Conservation (phyloP, 2,113 vertebrate species). For the Ciconia stormi region DNA sequence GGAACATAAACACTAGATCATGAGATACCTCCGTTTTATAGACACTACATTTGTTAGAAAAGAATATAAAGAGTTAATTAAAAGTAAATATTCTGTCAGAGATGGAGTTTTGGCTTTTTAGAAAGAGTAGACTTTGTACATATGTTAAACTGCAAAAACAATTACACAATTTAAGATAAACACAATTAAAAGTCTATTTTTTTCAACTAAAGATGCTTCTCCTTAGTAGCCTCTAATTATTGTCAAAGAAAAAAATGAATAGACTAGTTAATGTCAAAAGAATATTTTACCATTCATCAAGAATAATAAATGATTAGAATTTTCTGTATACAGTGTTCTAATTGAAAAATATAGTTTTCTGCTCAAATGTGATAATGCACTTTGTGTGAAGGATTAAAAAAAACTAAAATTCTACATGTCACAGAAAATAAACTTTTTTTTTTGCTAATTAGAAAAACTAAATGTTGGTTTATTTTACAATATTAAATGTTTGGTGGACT, state of each 20-base stretch:
- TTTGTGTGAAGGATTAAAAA: conserved; percentile 17
- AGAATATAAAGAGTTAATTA: not conserved
- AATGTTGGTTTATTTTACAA: not conserved
- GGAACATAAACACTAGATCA: not conserved
- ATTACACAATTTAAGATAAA: conserved; percentile 1
- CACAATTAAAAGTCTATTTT: not conserved
- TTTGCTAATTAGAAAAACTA: not conserved
- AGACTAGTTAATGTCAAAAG: not conserved
- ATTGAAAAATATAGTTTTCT: conserved; percentile 37
- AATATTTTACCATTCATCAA: conserved; percentile 24
- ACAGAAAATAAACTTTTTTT: not conserved
- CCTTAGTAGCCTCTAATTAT: not conserved
- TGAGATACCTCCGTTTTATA: not conserved
- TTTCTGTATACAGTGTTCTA: not conserved
- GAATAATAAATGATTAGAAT: conserved; percentile 21
- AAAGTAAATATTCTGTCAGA: not conserved
- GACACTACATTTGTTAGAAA: not conserved
- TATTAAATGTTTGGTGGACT: not conserved
- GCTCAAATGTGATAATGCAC: not conserved
- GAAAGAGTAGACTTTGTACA: not conserved
- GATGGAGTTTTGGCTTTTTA: not conserved
- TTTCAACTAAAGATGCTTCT: not conserved
- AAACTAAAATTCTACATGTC: not conserved
- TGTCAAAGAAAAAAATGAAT: conserved; percentile 27
- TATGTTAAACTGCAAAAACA: not conserved